Evolutionary conservation across 1,140 invertebrate species (phyloP).

Genomic region (Lordiphosa mommai): DNA sequence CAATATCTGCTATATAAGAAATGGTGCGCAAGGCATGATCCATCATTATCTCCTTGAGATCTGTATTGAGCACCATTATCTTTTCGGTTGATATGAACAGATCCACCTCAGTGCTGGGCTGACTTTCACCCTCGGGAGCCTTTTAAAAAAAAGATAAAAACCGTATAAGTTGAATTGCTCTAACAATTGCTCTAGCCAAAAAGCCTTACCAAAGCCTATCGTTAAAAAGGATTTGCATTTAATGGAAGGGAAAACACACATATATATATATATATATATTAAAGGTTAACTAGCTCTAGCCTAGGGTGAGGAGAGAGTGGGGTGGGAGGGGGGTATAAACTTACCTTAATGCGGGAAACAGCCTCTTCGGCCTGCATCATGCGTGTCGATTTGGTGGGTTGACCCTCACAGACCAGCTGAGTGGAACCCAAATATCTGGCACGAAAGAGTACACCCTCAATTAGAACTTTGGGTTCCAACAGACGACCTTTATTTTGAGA

Average conservation of each 20-base stretch:
- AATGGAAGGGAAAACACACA: conserved; percentile 3
- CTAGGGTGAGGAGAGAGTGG: not conserved
- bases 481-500: conserved; percentile 66
- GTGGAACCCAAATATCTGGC: conserved; percentile 98
- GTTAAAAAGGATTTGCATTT: conserved; percentile 4
- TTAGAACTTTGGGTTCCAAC: conserved; percentile 96
- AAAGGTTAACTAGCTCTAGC: not conserved
- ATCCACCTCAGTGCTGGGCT: conserved; percentile 99
- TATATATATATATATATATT: not conserved
- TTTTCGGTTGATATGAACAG: conserved; percentile 99
- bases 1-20: conserved; percentile 99
- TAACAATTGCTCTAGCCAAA: not conserved
- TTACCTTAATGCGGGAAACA: conserved; percentile 99
- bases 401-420: conserved; percentile 98
- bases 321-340: not conserved
- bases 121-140: conserved; percentile 99
- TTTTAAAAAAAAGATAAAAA: conserved; percentile 79
- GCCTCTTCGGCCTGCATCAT: conserved; percentile 99
- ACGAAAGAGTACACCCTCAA: conserved; percentile 98
- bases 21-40: conserved; percentile 99
- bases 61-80: conserved; percentile 99
- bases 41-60: conserved; percentile 99
- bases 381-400: conserved; percentile 98
- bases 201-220: conserved; percentile 1
- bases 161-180: not conserved